Conservation (phyloP, 2,113 vertebrate species). For the Tachycineta bicolor region DNA sequence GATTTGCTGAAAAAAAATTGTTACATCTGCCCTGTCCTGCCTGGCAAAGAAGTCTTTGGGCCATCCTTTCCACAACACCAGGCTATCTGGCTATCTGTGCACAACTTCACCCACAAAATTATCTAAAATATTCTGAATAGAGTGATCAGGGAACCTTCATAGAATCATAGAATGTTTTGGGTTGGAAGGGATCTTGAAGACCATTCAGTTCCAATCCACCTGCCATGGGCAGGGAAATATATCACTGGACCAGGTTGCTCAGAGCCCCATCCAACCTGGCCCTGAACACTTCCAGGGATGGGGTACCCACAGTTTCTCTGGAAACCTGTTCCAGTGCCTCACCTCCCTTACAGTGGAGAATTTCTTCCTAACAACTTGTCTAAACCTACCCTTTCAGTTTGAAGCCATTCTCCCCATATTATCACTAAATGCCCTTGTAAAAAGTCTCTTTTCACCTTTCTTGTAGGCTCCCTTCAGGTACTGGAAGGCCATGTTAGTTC, state of each 20-base stretch:
- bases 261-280: neutral
- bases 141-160: neutral
- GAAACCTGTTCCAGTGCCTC: neutral
- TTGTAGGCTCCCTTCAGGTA: neutral
- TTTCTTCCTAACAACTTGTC: neutral
- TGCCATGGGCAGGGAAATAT: neutral
- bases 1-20: neutral
- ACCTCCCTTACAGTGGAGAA: neutral
- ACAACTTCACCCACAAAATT: fast-evolving
- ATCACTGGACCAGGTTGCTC: neutral
- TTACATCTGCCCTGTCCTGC: neutral
- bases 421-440: neutral
- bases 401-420: neutral
- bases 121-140: neutral
- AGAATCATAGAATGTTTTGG: neutral
- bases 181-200: neutral
- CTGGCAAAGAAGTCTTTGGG: neutral
- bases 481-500: neutral
- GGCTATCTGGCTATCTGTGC: neutral
- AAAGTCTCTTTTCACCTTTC: neutral
- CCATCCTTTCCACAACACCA: neutral
- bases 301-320: neutral
- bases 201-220: neutral
- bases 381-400: neutral
- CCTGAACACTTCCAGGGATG: neutral